A percentile compares a stretch with the other conserved stretches of the same genome.
Conservation (phyloP, 2,797 vertebrate genomes). For the Carapus acus region DNA sequence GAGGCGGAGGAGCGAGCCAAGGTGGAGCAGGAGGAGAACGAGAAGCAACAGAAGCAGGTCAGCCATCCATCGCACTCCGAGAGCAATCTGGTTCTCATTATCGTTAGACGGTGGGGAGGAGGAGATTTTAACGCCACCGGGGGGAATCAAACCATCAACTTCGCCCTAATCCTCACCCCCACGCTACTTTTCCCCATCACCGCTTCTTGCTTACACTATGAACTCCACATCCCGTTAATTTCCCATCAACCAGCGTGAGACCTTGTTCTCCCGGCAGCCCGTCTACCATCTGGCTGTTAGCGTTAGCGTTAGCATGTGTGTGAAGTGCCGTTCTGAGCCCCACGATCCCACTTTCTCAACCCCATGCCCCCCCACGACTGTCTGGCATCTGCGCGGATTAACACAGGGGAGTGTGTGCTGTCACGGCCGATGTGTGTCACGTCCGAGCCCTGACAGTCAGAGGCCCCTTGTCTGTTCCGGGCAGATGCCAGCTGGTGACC, state of each 20-base stretch:
- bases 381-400: conserved; percentile 59
- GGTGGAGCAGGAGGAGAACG: conserved; percentile 81
- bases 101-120: too few relatives aligned
- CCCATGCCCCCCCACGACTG: too few relatives aligned
- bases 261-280: conserved; percentile 41
- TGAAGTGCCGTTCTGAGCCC: conserved; percentile 13
- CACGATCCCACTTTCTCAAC: conserved; percentile 12
- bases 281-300: conserved; percentile 56
- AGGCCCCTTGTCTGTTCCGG: conserved; percentile 38
- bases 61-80: neutral
- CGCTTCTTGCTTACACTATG: conserved; percentile 23
- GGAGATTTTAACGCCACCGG: too few relatives aligned
- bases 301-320: conserved; percentile 38
- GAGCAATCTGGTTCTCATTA: too few relatives aligned
- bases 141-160: conserved; percentile 3
- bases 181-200: neutral
- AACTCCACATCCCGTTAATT: conserved; percentile 22
- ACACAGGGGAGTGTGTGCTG: conserved; percentile 25
- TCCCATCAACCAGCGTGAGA: conserved; percentile 44
- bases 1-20: conserved; percentile 77
- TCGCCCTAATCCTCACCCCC: neutral
- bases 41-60: conserved; percentile 87
- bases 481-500: conserved; percentile 62
- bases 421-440: conserved; percentile 29
- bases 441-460: conserved; percentile 26